These are phyloP conservation scores for Anser brachyrhynchus DNA, from an alignment of 2,113 vertebrate species.

Conservation along the genomic window DNA sequence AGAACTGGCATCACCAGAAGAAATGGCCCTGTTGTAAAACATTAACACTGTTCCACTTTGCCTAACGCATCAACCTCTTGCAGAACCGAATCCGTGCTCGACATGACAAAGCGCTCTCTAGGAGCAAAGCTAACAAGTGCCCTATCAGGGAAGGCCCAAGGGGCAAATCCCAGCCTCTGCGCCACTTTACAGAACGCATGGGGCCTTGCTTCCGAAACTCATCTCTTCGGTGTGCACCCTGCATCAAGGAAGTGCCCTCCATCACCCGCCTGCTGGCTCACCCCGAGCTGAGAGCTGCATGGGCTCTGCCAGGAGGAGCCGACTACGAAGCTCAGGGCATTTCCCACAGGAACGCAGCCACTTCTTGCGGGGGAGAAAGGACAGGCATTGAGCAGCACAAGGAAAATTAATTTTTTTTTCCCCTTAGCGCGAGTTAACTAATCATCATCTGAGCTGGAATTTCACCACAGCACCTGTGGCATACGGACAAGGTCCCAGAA, in stretches of 20 bases:
- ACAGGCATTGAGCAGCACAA: background rate
- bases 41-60: background rate
- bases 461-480: background rate
- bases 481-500: background rate
- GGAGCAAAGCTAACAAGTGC: background rate
- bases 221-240: background rate
- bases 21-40: background rate
- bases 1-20: background rate
- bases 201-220: background rate
- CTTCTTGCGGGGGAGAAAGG: background rate
- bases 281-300: fast-evolving
- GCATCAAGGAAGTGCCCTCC: background rate
- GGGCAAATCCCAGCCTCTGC: background rate
- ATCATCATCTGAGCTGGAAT: background rate
- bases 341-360: background rate
- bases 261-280: background rate
- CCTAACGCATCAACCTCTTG: background rate
- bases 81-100: background rate
- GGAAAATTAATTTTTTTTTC: background rate
- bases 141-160: background rate
- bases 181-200: fast-evolving
- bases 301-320: fast-evolving
- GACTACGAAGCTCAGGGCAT: background rate
- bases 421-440: background rate
- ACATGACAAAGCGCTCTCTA: background rate